phyloP scores from a whole-genome alignment of 2,113 vertebrate genomes.

The Chamaea fasciata region DNA sequence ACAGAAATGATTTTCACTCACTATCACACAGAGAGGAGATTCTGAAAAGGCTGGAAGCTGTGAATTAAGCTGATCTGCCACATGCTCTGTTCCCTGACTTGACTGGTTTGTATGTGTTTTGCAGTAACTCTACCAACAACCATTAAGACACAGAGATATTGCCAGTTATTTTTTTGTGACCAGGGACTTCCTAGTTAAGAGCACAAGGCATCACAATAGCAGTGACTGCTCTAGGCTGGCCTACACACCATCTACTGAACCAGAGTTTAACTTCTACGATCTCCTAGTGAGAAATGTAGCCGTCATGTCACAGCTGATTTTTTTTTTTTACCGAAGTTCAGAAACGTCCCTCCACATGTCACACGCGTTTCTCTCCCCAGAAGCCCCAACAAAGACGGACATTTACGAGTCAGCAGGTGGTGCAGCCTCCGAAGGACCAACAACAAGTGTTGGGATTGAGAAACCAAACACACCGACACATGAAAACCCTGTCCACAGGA shows the following conservation, averaged over 20 bases:
- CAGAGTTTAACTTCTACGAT: not conserved
- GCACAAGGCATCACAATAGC: not conserved
- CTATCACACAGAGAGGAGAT: not conserved
- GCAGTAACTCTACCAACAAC: not conserved
- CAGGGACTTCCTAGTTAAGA: not conserved
- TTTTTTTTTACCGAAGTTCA: not conserved
- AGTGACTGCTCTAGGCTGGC: not conserved
- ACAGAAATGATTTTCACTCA: rapidly evolving
- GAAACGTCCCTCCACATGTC: not conserved
- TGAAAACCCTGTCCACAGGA: not conserved
- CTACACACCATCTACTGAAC: not conserved
- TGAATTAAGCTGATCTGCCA: not conserved
- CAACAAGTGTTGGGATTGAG: not conserved
- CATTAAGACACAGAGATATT: not conserved
- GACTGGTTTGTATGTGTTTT: not conserved
- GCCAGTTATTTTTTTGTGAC: not conserved
- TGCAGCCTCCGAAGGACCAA: not conserved
- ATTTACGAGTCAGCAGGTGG: not conserved
- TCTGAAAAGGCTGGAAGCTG: not conserved
- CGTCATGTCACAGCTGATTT: not conserved
- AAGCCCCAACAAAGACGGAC: not conserved
- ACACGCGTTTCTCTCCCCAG: not conserved
- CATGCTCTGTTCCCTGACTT: not conserved
- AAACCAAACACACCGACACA: not conserved
- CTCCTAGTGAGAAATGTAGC: not conserved